phyloP scores from a whole-genome alignment of 1,140 invertebrate species.

The Lanistes nyassanus region DNA sequence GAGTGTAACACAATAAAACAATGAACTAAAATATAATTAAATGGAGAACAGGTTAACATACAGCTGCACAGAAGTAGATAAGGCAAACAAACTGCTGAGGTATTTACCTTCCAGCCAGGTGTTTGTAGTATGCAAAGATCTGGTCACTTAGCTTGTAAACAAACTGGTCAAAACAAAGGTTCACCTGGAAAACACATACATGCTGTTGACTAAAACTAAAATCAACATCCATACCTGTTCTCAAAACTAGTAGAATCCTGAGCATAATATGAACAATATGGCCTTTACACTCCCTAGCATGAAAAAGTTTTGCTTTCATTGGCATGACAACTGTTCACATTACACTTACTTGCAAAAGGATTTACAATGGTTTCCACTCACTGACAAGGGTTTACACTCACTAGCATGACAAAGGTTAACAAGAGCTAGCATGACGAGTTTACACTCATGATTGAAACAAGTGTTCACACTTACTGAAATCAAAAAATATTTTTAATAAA shows the following conservation, averaged over 20 bases:
- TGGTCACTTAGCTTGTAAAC: constrained; percentile 98
- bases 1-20: too few relatives aligned
- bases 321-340: background rate
- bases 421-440: too few relatives aligned
- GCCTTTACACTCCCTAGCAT: background rate
- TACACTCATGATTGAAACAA: too few relatives aligned
- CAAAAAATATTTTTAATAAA: background rate
- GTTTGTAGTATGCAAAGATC: constrained; percentile 98
- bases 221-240: background rate
- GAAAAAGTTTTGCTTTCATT: too few relatives aligned
- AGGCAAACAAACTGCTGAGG: background rate
- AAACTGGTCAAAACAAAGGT: constrained; percentile 99
- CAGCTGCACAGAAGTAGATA: too few relatives aligned
- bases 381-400: too few relatives aligned
- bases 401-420: too few relatives aligned
- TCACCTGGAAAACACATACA: constrained; percentile 73
- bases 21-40: too few relatives aligned
- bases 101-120: constrained; percentile 84
- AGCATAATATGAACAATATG: background rate
- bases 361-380: too few relatives aligned
- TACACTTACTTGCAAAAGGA: too few relatives aligned
- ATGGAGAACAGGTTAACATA: too few relatives aligned
- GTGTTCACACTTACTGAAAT: too few relatives aligned
- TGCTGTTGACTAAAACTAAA: background rate
- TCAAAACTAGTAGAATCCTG: background rate